Evolutionary conservation across 1,140 invertebrate species (phyloP), one percentile per base, ranked within the genome.

Genomic region (Orius insidiosus): DNA sequence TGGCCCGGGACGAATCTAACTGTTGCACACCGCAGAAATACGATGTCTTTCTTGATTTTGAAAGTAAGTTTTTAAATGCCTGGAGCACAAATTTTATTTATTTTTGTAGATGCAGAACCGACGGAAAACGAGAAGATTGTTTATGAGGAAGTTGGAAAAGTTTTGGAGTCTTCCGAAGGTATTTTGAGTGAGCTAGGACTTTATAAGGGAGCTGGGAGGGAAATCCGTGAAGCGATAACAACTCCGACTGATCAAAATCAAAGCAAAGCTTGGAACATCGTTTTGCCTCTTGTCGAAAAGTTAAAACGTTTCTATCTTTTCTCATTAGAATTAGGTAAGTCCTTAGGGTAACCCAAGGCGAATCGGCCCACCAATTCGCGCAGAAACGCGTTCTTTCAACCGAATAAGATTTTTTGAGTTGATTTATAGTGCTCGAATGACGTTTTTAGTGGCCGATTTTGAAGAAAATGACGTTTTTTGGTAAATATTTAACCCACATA

Each of bases 1-100:
- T 90, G 60, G 74, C 84, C 57, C 75, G 84, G 56, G 84, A 89
- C 57, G 83, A 87, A 60, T 78, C 78, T 44, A 81, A 77, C 55
- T 85, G 82, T 66, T 86, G 81, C 63, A 80, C 80, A 15, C 76
- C 81, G 45, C 84, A 85, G 56, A 82, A 84, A 58, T 85, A 86
- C 59, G 86, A 89, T 60, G 78, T 89, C 46, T 90, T 88, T 66
- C 70, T 90, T 55, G 86, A 90, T 67, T 90, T 90, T 65, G 86
- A 90, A 69, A 89, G 77, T 80, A 66, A 75, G 73, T 67, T 14
- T 31, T 37, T 30, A 8, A 24, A 24, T 24, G 14, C 35, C n/a
- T 33, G 32, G 6, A 33, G 6, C n/a, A 33, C 6, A 24, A 42
- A 14, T 7, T 39, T 5, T 19, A 9, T 16, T 14, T 11, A 6